Evolutionary conservation across 2,888 invertebrate genomes (phyloP).

Genomic region (Synanthedon myopaeformis): DNA sequence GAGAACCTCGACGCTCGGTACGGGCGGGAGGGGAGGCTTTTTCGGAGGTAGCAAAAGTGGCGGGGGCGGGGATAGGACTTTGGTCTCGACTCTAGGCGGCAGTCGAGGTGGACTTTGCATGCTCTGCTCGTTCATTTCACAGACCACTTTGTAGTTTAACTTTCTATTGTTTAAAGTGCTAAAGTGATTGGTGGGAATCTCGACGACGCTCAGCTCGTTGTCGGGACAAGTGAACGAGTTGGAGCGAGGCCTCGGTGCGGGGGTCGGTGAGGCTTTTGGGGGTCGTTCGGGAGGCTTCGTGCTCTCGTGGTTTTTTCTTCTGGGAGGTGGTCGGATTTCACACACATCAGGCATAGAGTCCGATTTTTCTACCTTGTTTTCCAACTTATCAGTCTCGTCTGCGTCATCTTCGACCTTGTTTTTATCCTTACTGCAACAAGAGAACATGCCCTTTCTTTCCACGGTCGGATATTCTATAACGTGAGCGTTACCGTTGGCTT

Average conservation of each 20-base stretch:
- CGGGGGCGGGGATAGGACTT: slow-evolving; percentile 55
- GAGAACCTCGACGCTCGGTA: slow-evolving; percentile 73
- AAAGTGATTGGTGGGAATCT: slow-evolving; percentile 55
- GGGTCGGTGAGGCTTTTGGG: slow-evolving; percentile 69
- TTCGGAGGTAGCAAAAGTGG: slow-evolving; percentile 74
- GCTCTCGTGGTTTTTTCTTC: slow-evolving; percentile 66
- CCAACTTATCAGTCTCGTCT: slow-evolving; percentile 49
- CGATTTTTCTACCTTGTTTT: slow-evolving; percentile 44
- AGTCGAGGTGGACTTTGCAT: slow-evolving; percentile 60
- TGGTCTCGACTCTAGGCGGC: slow-evolving; percentile 60
- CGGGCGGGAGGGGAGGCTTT: slow-evolving; percentile 80
- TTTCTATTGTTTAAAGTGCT: slow-evolving; percentile 57
- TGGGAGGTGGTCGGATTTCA: slow-evolving; percentile 74
- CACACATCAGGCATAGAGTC: slow-evolving; percentile 59
- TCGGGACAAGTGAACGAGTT: slow-evolving; percentile 66
- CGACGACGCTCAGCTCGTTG: slow-evolving; percentile 53
- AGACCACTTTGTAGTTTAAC: slow-evolving; percentile 55
- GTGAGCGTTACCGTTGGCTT: slow-evolving; percentile 57
- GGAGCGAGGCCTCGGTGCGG: slow-evolving; percentile 67
- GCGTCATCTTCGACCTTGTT: slow-evolving; percentile 64
- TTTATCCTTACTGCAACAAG: slow-evolving; percentile 75
- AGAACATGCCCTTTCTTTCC: slow-evolving; percentile 79
- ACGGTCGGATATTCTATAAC: slow-evolving; percentile 80
- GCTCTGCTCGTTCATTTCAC: slow-evolving; percentile 52
- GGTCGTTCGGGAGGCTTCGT: slow-evolving; percentile 76